Percentiles rank a stretch among this genome's conserved stretches.
Conservation (phyloP, 2,888 invertebrate species). For the Polydrusus cervinus region DNA sequence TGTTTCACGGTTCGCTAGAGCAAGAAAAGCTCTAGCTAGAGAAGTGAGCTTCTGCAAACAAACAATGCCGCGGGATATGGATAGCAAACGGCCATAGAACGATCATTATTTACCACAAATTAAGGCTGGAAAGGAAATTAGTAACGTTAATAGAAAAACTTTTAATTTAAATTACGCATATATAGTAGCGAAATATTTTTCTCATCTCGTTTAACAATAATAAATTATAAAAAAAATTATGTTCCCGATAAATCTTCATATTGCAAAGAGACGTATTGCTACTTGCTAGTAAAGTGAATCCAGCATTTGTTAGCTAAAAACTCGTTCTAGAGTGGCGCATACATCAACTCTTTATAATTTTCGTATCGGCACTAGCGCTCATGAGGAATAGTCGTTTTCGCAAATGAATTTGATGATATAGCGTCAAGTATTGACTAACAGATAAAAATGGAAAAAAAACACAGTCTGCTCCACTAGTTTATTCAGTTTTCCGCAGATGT, state of each 20-base stretch:
- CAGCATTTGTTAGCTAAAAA: slow-evolving; percentile 38
- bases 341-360: slow-evolving; percentile 38
- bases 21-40: slow-evolving; percentile 59
- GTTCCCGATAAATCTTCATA: slow-evolving; percentile 44
- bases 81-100: slow-evolving; percentile 1
- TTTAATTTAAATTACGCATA: not conserved
- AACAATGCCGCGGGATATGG: slow-evolving; percentile 1
- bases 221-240: slow-evolving; percentile 42
- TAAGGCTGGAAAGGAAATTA: not conserved
- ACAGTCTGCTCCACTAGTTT: too few relatives aligned
- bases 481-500: too few relatives aligned
- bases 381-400: slow-evolving; percentile 16
- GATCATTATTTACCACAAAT: slow-evolving; percentile 17
- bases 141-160: too few relatives aligned
- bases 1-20: slow-evolving; percentile 67
- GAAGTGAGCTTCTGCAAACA: slow-evolving; percentile 18
- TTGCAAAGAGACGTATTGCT: slow-evolving; percentile 8
- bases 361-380: slow-evolving; percentile 34
- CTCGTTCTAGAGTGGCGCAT: slow-evolving; percentile 14
- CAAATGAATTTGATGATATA: not conserved
- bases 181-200: not conserved
- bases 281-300: slow-evolving; percentile 20
- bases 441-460: too few relatives aligned
- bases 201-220: slow-evolving; percentile 30
- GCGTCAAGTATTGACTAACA: slow-evolving; percentile 4